A percentile compares a stretch with the other conserved stretches of the same genome.
Evolutionary conservation across 2,797 vertebrate genomes (phyloP).

Genomic region (Lacerta viridis): DNA sequence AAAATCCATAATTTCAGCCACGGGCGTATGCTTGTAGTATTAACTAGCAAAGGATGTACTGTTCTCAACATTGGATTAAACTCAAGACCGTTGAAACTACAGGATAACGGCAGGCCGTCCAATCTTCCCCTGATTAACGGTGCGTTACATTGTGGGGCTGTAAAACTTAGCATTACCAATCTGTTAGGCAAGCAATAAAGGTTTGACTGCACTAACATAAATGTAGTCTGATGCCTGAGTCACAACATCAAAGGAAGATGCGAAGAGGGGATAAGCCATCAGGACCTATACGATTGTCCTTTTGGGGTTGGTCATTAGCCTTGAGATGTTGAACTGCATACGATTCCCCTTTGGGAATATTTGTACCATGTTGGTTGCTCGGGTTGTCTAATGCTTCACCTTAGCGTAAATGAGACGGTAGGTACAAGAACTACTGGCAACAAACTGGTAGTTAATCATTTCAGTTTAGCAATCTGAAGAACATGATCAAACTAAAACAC

Average conservation of each 20-base stretch:
- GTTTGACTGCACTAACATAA: conserved; percentile 1
- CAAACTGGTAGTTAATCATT: not conserved
- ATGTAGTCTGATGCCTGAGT: conserved; percentile 1
- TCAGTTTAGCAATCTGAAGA: conserved; percentile 13
- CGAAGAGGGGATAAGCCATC: conserved; percentile 13
- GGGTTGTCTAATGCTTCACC: not conserved
- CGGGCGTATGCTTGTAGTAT: conserved; percentile 38
- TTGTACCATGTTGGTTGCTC: conserved; percentile 16
- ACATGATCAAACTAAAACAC: not conserved
- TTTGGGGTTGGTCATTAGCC: accelerated
- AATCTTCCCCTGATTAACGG: conserved; percentile 43
- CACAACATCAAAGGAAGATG: not conserved
- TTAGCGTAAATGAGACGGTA: not conserved
- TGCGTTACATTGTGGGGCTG: conserved; percentile 44
- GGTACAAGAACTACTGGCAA: not conserved
- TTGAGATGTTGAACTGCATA: conserved; percentile 1
- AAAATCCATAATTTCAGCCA: not conserved
- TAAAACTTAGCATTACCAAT: conserved; percentile 39
- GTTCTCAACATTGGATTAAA: conserved; percentile 35
- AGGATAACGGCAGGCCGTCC: conserved; percentile 34
- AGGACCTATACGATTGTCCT: not conserved
- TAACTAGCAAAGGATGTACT: conserved; percentile 1
- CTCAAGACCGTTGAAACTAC: conserved; percentile 19
- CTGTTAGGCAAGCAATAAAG: not conserved
- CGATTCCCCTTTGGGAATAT: conserved; percentile 39